phyloP scores from a whole-genome alignment of 1,140 invertebrate genomes.

The Pseudomyrmex dendroicus region DNA sequence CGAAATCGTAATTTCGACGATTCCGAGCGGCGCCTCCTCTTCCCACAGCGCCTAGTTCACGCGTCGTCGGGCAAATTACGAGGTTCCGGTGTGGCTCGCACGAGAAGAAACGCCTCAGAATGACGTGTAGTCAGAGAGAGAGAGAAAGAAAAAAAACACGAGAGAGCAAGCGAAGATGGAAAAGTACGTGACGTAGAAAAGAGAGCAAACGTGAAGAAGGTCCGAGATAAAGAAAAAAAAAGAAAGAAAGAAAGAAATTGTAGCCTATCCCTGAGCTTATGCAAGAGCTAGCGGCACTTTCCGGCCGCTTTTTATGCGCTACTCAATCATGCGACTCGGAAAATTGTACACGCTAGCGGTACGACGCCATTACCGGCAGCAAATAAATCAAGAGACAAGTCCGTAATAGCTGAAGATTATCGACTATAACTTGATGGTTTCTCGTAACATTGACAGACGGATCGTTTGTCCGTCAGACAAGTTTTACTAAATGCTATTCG shows the following conservation, averaged over 20 bases:
- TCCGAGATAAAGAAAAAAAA: conserved; percentile 1
- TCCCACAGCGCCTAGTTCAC: conserved; percentile 65
- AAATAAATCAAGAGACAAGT: conserved; percentile 10
- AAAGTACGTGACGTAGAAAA: no score
- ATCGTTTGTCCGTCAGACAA: neutral
- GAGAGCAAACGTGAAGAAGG: neutral
- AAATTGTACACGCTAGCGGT: conserved; percentile 16
- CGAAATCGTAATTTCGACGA: conserved; percentile 68
- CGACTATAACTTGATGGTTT: conserved; percentile 14
- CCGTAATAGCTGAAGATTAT: conserved; percentile 28
- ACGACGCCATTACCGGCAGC: conserved; percentile 17
- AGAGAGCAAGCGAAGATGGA: conserved; percentile 7
- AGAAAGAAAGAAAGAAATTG: no score
- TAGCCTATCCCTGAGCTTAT: conserved; percentile 15
- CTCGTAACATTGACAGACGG: conserved; percentile 1
- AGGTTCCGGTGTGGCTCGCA: conserved; percentile 57
- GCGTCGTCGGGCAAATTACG: conserved; percentile 66
- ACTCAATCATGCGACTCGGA: conserved; percentile 17
- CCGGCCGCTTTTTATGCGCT: conserved; percentile 11
- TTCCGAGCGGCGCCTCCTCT: conserved; percentile 49
- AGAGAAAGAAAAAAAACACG: conserved; percentile 6
- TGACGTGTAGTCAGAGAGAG: neutral
- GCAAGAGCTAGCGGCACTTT: conserved; percentile 18
- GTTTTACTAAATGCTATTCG: conserved; percentile 12
- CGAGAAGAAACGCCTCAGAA: conserved; percentile 16